Evolutionary conservation across 2,888 invertebrate species (phyloP), one percentile per base, ranked within the genome.

Genomic region (Amblyjoppa fuscipennis): DNA sequence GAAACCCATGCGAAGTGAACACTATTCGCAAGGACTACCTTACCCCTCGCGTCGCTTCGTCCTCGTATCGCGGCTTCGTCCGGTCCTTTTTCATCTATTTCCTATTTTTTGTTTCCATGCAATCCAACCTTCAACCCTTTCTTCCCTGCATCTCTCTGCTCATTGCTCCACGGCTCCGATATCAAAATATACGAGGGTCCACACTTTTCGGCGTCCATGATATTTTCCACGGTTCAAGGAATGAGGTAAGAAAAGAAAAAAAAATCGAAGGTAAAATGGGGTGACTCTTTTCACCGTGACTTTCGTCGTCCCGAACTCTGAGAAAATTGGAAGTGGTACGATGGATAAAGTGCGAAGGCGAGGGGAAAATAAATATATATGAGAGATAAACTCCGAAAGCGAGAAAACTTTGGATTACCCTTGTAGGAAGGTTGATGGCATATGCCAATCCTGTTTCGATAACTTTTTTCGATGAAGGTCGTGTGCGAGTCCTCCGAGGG

Each of bases 281-380:
- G 34, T 66, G 41, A n/a, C 45, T 45, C 51, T 81, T 56, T 68
- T 25, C 28, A 66, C 66, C 56, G 11, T 53, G n/a, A 7, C 20
- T 16, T n/a, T 11, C 11, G 51, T 73, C 66, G 53, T 81, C 53
- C 56, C 45, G 34, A 34, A 2, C 51, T 51, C 73, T 56, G 66
- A 56, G 74, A 80, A 80, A 80, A 80, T 80, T 80, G 71, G 51
- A 71, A 6, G 61, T 61, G 56, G n/a, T 13, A 13, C 16, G 31
- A 28, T 13, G 68, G 38, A 25, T 25, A 41, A 68, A 51, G 31
- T 11, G 53, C 38, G 38, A 38, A 73, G 31, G 4, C 9, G 13
- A 38, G 34, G 66, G 7, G 64, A 16, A 64, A 45, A 31, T 16
- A 31, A 38, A 59, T 59, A 51, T 41, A 64, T 53, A 20, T 49